Percentiles rank a stretch among this genome's conserved stretches.
phyloP scores from a whole-genome alignment of 2,888 invertebrate genomes.

The Emmelina monodactyla region DNA sequence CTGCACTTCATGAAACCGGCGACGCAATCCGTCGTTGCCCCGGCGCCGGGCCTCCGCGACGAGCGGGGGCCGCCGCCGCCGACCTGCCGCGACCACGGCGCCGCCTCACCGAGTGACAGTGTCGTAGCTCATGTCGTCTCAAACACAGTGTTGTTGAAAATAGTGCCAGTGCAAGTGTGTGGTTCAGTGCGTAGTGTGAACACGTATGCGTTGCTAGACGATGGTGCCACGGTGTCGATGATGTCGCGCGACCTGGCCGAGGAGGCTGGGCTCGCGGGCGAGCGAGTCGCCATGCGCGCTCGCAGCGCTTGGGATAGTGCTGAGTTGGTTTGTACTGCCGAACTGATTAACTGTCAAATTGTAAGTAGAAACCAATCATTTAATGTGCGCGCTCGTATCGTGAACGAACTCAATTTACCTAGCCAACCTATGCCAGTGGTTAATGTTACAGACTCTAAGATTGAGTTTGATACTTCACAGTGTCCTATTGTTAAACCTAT shows the following conservation, averaged over 20 bases:
- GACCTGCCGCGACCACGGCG: background rate
- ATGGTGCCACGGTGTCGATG: constrained; percentile 13
- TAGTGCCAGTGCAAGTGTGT: constrained; percentile 14
- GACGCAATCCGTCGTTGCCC: background rate
- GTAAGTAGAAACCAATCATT: background rate
- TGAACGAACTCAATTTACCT: background rate
- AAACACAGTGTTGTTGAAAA: constrained; percentile 14
- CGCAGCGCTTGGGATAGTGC: background rate
- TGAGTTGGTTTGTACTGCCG: background rate
- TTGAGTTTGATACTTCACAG: background rate
- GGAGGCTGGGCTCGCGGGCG: background rate
- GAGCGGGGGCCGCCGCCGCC: too few species aligned
- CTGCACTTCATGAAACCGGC: constrained; percentile 8
- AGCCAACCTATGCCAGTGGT: background rate
- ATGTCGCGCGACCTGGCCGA: background rate
- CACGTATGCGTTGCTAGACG: constrained; percentile 17
- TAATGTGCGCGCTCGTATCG: background rate
- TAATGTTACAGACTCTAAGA: background rate
- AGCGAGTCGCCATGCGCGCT: background rate
- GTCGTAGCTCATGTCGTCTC: constrained; percentile 3
- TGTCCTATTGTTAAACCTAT: constrained; percentile 14
- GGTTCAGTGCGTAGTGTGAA: constrained; percentile 15
- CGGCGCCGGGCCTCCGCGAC: too few species aligned
- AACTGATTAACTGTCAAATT: background rate
- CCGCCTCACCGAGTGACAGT: background rate